Conservation (phyloP, 64 coral and sea anemone genomes). For the Dendronephthya gigantea region DNA sequence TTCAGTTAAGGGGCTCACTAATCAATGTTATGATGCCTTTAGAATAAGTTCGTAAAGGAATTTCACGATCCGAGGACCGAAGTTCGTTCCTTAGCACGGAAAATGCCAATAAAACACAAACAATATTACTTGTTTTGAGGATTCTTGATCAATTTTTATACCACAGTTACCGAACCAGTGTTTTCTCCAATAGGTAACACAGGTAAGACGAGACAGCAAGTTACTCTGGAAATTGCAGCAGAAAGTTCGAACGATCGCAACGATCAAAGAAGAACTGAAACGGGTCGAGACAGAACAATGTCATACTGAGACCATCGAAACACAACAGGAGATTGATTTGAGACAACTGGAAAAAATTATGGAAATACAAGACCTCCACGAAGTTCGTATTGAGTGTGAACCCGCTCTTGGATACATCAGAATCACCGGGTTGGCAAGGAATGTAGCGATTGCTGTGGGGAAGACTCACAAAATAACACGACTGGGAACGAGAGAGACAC, state of each 20-base stretch:
- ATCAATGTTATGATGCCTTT: too few species aligned
- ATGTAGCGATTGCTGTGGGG: not conserved
- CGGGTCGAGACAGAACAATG: not conserved
- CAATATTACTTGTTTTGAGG: too few species aligned
- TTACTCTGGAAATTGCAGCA: not conserved
- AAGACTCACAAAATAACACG: not conserved
- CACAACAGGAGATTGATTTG: not conserved
- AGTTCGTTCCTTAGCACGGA: too few species aligned
- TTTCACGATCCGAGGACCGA: too few species aligned
- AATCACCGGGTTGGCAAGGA: not conserved
- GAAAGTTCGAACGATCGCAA: not conserved
- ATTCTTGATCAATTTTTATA: too few species aligned
- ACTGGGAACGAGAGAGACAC: not conserved
- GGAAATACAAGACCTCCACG: not conserved
- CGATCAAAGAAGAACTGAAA: not conserved
- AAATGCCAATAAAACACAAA: too few species aligned
- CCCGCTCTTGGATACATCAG: not conserved
- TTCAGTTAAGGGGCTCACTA: too few species aligned
- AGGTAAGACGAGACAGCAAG: not conserved
- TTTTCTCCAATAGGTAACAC: not conserved
- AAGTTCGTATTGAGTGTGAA: not conserved
- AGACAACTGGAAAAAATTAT: not conserved
- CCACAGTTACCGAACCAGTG: too few species aligned
- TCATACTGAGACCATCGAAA: not conserved
- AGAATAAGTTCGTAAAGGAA: too few species aligned